Base-by-base conservation (phyloP, 2,888 invertebrate species). In the Trichogramma evanescens region DNA sequence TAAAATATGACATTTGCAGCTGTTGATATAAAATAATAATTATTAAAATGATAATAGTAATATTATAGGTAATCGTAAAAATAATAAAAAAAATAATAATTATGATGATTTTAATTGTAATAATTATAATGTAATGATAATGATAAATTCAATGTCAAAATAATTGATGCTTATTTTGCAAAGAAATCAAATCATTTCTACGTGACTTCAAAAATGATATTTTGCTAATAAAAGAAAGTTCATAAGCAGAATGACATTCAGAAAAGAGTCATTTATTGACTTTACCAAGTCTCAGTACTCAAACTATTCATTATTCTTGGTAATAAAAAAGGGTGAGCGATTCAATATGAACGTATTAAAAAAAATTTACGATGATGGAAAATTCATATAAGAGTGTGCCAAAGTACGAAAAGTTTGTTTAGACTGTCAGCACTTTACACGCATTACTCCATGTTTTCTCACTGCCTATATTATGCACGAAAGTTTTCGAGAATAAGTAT, bases 91-190 rank as follows among this genome's bases (percentile, higher is more conserved):
- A 2, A 26, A 26, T 26, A 26, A 26, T 26, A 26, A 26, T 26
- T 26, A 26, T 26, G 26, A 26, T 26, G 26, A 26, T 26, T 26
- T 2, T 26, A 26, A 26, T 26, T 26, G 26, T 26, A 26, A 26
- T 26, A 26, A 26, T 26, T 26, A 26, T 26, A 26, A 26, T 26
- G 26, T 26, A 26, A 26, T 26, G 1, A 26, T 26, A 26, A 26
- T 26, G 26, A 26, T 26, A 26, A 26, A 26, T 26, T 26, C 26
- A 57, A 63, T 57, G 48, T 59, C 52, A 38, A 44, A 54, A 56
- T 62, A 62, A 55, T 57, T 59, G 54, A 59, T 55, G 50, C 58
- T 61, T 63, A 61, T 63, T 63, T 63, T 61, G 56, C 63, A 56
- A 46, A 61, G 40, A 61, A 43, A 53, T 63, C 60, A 54, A 26